Conservation (phyloP, 2,797 vertebrate species). For the Sciurus carolinensis region DNA sequence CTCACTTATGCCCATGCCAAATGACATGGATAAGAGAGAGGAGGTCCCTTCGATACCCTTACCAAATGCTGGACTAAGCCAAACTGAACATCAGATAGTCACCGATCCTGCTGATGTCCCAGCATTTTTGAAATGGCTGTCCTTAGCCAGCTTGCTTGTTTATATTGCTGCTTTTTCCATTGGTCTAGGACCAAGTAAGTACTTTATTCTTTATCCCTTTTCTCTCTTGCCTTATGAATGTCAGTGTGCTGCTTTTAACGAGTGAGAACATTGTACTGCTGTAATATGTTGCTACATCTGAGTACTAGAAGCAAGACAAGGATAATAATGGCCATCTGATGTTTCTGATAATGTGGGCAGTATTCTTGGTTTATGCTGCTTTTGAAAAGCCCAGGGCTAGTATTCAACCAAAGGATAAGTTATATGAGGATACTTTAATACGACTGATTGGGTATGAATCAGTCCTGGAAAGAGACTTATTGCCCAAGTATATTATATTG, state of each 20-base stretch:
- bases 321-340: too few relatives aligned
- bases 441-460: not conserved
- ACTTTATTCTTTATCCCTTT: constrained; percentile 69
- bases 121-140: constrained; percentile 93
- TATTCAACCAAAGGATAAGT: not conserved
- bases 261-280: not conserved
- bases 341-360: not conserved
- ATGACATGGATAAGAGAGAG: constrained; percentile 37
- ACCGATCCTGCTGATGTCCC: constrained; percentile 86
- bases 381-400: constrained; percentile 4
- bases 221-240: not conserved
- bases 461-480: constrained; percentile 30
- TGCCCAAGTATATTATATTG: constrained; percentile 17
- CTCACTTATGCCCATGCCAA: constrained; percentile 53
- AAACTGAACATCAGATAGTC: constrained; percentile 50
- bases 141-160: constrained; percentile 94
- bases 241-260: not conserved
- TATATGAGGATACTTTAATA: not conserved
- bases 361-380: not conserved
- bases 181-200: constrained; percentile 98
- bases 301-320: not conserved
- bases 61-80: constrained; percentile 74
- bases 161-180: constrained; percentile 97
- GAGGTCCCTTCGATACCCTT: constrained; percentile 75
- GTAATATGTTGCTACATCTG: not conserved